A percentile compares a stretch with the other conserved stretches of the same genome.
Conservation (phyloP, 1,140 invertebrate genomes). For the Drosophila ambigua region DNA sequence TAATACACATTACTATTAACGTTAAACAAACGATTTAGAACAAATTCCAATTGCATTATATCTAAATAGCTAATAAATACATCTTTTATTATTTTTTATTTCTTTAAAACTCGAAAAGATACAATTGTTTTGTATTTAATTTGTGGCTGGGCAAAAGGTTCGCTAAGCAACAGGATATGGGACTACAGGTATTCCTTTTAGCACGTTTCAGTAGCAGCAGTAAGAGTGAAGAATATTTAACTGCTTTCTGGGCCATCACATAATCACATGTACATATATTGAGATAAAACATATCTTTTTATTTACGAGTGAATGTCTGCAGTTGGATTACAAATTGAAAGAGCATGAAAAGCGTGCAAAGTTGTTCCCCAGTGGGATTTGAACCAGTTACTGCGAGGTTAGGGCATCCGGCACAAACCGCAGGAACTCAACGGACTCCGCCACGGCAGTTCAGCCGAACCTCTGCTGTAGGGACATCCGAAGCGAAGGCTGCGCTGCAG, state of each 20-base stretch:
- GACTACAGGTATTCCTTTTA: no score
- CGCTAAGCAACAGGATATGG: no score
- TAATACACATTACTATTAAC: constrained; percentile 54
- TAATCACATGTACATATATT: no score
- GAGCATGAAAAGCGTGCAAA: not conserved
- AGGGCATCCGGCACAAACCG: constrained; percentile 10
- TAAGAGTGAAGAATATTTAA: no score
- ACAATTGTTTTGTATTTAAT: not conserved
- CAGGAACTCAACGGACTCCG: constrained; percentile 10
- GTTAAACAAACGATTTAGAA: constrained; percentile 59
- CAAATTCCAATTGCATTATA: constrained; percentile 69
- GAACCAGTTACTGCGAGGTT: not conserved
- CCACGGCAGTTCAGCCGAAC: constrained; percentile 48
- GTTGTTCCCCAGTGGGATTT: constrained; percentile 16
- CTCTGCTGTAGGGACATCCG: constrained; percentile 32
- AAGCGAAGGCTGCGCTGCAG: constrained; percentile 47
- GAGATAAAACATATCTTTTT: no score
- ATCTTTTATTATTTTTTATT: constrained; percentile 66
- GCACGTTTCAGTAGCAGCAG: no score
- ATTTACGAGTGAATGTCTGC: no score
- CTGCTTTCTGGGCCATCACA: no score
- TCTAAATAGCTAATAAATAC: constrained; percentile 70
- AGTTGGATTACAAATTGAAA: not conserved
- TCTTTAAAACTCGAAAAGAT: constrained; percentile 33
- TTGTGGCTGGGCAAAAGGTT: not conserved